Evolutionary conservation across 2,113 vertebrate species (phyloP).

Genomic region (Etia nguti): DNA sequence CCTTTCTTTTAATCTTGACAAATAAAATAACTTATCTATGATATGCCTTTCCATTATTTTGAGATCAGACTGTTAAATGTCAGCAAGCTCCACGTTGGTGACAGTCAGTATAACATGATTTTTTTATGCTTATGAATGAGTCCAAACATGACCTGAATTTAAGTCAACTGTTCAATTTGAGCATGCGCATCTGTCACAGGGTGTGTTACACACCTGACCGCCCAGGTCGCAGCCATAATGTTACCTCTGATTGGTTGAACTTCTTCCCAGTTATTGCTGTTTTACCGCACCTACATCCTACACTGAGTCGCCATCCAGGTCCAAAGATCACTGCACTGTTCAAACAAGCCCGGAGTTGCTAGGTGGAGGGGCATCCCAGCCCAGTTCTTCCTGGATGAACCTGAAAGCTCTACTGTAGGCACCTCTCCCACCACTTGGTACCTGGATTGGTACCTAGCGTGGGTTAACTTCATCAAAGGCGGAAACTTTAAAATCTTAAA

Average conservation of each 20-base stretch:
- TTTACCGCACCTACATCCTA: constrained; percentile 38
- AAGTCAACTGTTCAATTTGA: neutral
- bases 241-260: constrained; percentile 24
- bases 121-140: neutral
- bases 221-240: neutral
- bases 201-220: constrained; percentile 9
- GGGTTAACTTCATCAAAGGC: neutral
- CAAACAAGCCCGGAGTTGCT: constrained; percentile 25
- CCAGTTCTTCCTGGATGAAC: constrained; percentile 16
- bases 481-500: neutral
- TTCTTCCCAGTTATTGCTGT: constrained; percentile 13
- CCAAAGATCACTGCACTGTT: constrained; percentile 66
- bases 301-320: constrained; percentile 30
- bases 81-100: neutral
- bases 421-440: neutral
- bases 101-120: neutral
- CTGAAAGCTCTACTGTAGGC: constrained; percentile 6
- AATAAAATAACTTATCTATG: neutral
- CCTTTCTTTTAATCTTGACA: neutral
- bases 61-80: neutral
- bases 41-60: neutral
- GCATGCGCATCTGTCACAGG: neutral
- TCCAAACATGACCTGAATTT: neutral
- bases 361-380: neutral
- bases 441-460: neutral